Evolutionary conservation across 2,888 invertebrate genomes (phyloP), one percentile per base, ranked within the genome.

Genomic region (Piscicola geometra): DNA sequence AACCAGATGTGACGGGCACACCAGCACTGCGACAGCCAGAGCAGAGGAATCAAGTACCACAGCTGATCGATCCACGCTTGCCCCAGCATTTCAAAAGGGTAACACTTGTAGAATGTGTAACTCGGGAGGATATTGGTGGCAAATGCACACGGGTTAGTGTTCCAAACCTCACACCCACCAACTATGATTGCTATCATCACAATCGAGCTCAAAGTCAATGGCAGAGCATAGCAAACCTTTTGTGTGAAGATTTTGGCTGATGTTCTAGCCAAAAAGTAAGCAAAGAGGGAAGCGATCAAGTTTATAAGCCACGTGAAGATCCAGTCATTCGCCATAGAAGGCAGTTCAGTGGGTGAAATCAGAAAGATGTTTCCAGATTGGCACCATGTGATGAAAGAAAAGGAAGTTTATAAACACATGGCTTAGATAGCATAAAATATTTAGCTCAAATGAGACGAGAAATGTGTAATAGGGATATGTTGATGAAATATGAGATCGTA

Each of bases 131-230:
- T n/a, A n/a, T n/a, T n/a, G 28, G 32, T 32, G 3, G 41, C 35
- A 30, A 60, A 73, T n/a, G 30, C 47, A 64, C 76, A 76, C 0
- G 77, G 77, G 32, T 77, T 21, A 1, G 36, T 52, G 76, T 73
- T 76, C 71, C 74, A 75, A 1, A 64, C 30, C 47, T 77, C 75
- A 66, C 78, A 78, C 21, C 75, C 72, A 0, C 73, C 70, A 9
- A 77, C 35, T 35, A 76, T 28, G 50, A 79, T 25, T 3, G 36
- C 76, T n/a, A 76, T 47, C n/a, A 77, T 74, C 66, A 80, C 74
- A 1, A 87, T 87, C 0, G 86, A 83, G 0, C 85, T 81, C 36
- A 87, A 78, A 21, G 82, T 81, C 5, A 88, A 79, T 0, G 87
- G 87, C n/a, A 87, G 80, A 1, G 86, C 83, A 81, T 86, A 87